phyloP scores from a whole-genome alignment of 2,797 vertebrate genomes.

The Lutjanus campechanus region DNA sequence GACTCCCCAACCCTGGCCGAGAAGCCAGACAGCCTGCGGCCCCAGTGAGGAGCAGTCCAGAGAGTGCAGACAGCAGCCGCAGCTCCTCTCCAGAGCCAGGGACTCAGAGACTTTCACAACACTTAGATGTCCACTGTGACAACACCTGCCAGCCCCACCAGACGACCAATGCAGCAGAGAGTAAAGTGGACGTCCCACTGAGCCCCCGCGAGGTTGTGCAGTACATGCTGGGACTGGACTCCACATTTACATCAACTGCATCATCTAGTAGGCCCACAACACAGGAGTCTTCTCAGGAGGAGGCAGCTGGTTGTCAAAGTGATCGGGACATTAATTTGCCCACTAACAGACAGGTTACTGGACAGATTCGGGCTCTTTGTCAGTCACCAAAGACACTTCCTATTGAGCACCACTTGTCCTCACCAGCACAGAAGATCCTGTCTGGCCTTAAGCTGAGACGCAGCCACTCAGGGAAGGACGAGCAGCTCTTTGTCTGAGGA shows the following conservation, averaged over 20 bases:
- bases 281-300: conserved; percentile 17
- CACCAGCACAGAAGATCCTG: conserved; percentile 80
- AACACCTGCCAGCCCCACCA: conserved; percentile 74
- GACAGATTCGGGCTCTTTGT: conserved; percentile 46
- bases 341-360: conserved; percentile 47
- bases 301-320: conserved; percentile 22
- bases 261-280: conserved; percentile 16
- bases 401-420: conserved; percentile 64
- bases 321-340: conserved; percentile 61
- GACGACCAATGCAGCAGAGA: not conserved
- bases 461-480: conserved; percentile 78
- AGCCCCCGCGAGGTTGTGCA: conserved; percentile 66
- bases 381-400: conserved; percentile 63
- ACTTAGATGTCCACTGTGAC: conserved; percentile 76
- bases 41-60: conserved; percentile 14
- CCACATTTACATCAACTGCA: conserved; percentile 31
- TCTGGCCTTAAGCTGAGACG: conserved; percentile 83
- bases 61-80: conserved; percentile 72
- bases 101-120: conserved; percentile 50
- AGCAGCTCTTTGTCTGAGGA: conserved; percentile 85
- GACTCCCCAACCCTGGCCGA: conserved; percentile 15
- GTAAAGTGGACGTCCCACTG: conserved; percentile 36
- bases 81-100: conserved; percentile 77
- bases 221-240: conserved; percentile 74
- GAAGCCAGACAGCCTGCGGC: conserved; percentile 27